Conservation (phyloP, 2,113 vertebrate genomes). For the Rhea pennata region DNA sequence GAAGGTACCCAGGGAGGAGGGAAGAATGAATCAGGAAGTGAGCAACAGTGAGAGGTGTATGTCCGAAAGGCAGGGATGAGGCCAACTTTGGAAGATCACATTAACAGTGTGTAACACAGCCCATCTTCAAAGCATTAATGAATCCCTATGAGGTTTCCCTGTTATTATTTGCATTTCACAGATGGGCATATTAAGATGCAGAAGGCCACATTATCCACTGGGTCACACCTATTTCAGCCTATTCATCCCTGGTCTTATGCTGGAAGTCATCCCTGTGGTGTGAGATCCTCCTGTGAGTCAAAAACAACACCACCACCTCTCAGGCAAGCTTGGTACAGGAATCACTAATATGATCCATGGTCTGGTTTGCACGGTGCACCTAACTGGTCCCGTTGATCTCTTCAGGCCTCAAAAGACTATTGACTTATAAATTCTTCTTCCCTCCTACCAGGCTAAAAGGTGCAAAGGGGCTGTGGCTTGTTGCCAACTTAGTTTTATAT, state of each 20-base stretch:
- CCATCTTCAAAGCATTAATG: slow-evolving; percentile 67
- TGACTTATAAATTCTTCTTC: not conserved
- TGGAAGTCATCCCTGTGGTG: not conserved
- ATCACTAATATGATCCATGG: not conserved
- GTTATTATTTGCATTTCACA: slow-evolving; percentile 63
- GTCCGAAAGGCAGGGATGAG: slow-evolving; percentile 51
- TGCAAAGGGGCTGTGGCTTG: not conserved
- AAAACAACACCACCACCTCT: not conserved
- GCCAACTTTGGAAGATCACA: slow-evolving; percentile 33
- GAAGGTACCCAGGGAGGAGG: slow-evolving; percentile 43
- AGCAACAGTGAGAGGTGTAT: slow-evolving; percentile 45
- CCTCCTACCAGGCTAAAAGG: not conserved
- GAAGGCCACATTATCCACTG: slow-evolving; percentile 48
- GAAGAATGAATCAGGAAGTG: slow-evolving; percentile 63
- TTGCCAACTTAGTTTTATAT: not conserved
- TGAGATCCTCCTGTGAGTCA: not conserved
- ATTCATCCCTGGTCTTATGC: not conserved
- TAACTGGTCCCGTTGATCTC: not conserved
- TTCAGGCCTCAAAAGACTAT: not conserved
- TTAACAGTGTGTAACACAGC: slow-evolving; percentile 40
- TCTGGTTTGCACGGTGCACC: not conserved
- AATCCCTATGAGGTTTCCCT: slow-evolving; percentile 50
- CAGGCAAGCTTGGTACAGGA: not conserved
- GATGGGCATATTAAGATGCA: slow-evolving; percentile 34
- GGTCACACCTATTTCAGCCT: slow-evolving; percentile 50